Evolutionary conservation across 2,888 invertebrate genomes (phyloP), one percentile per base, ranked within the genome.

Genomic region (Drosophila paracracens): DNA sequence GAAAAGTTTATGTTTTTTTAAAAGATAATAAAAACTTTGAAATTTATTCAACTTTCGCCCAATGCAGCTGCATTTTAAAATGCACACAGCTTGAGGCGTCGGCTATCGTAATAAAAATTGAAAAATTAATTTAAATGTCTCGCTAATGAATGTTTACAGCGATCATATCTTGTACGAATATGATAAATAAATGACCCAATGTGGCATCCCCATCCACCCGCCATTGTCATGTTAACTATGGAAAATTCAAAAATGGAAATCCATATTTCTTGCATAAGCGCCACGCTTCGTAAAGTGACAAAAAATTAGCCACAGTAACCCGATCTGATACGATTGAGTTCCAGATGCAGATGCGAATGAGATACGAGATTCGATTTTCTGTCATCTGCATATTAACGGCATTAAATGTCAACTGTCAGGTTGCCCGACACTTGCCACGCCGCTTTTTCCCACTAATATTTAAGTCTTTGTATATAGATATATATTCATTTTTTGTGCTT

Each of bases 41-140:
- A 46, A 33, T 43, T 36, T 35, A 50, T 58, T 16, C 21, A 65
- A 66, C 74, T 75, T 75, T 75, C 75, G 52, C 77, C 43, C 43
- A 25, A 21, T 48, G 60, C 46, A 53, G 25, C 31, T 53, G 52
- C 53, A 35, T 54, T 35, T 56, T n/a, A 16, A 40, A 52, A 60
- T 64, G 56, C 48, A 54, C 27, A 36, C 27, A 35, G 35, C 11
- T n/a, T n/a, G 21, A 59, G 63, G 31, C 73, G 52, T 57, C 58
- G 67, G 29, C 36, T 21, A 48, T 51, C 50, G 33, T 61, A 58
- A 73, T 76, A 82, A 79, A 79, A 76, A 74, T 57, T 71, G 51
- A 51, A 69, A 90, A 86, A 90, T 89, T 89, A 88, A 90, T 90
- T 90, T 90, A 87, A 90, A 88, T 83, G 89, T 85, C 77, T 82